A percentile compares a stretch with the other conserved stretches of the same genome.
phyloP scores from a whole-genome alignment of 2,888 invertebrate genomes.

The Caenorhabditis panamensis region DNA sequence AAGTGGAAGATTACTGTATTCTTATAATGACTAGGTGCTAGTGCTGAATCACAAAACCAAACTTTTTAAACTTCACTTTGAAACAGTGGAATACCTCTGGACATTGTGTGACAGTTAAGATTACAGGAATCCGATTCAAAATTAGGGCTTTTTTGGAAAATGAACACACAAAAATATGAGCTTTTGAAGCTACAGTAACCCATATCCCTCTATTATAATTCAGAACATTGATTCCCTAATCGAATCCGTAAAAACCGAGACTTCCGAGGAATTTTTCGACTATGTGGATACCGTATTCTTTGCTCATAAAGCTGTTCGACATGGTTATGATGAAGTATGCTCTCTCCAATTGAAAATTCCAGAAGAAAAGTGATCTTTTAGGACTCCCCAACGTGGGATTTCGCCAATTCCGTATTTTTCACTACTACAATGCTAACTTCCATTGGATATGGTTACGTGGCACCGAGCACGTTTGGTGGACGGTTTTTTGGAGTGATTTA shows the following conservation, averaged over 20 bases:
- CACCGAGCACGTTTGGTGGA: conserved; percentile 83
- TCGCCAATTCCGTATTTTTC: conserved; percentile 72
- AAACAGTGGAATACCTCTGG: too few relatives aligned
- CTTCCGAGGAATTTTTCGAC: conserved; percentile 71
- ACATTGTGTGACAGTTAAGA: too few relatives aligned
- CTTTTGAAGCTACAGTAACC: not conserved
- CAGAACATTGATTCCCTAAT: conserved; percentile 65
- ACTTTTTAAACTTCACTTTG: too few relatives aligned
- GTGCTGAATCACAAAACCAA: too few relatives aligned
- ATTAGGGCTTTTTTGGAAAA: too few relatives aligned
- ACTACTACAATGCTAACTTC: conserved; percentile 75
- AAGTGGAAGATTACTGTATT: too few relatives aligned
- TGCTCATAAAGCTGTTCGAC: conserved; percentile 76
- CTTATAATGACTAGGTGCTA: too few relatives aligned
- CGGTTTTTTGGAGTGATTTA: conserved; percentile 92
- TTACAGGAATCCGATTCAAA: too few relatives aligned
- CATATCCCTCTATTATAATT: conserved; percentile 1
- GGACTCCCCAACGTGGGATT: conserved; percentile 75
- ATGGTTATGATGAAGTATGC: conserved; percentile 77
- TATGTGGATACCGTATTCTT: conserved; percentile 77
- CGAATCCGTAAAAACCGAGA: conserved; percentile 61
- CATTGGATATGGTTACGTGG: conserved; percentile 79
- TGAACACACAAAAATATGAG: too few relatives aligned
- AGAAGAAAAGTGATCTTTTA: not conserved
- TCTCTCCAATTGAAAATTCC: not conserved